Conservation (phyloP, 2,113 vertebrate species). For the Cairina moschata region DNA sequence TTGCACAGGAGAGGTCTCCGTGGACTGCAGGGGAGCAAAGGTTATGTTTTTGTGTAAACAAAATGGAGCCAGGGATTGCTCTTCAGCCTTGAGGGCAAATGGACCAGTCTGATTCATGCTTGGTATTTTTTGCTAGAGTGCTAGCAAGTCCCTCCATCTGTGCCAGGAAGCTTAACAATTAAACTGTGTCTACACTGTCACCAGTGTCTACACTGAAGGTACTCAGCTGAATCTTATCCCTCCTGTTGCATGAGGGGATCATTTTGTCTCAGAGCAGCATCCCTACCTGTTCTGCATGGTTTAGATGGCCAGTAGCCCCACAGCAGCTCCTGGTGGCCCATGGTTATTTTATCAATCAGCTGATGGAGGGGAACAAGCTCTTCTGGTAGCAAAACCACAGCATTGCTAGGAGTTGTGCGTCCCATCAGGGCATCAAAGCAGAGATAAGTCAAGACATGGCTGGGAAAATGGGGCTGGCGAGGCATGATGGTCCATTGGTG, state of each 20-base stretch:
- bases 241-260: not conserved
- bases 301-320: not conserved
- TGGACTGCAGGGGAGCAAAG: not conserved
- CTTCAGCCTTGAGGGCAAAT: not conserved
- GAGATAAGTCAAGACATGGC: not conserved
- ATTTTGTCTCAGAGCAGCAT: not conserved
- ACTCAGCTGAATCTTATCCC: not conserved
- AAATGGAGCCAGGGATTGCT: not conserved
- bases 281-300: not conserved
- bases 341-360: not conserved
- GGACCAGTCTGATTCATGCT: not conserved
- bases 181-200: not conserved
- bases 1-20: not conserved
- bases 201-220: not conserved
- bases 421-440: not conserved
- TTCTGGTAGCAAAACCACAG: not conserved
- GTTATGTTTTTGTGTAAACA: not conserved
- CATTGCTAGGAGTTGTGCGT: not conserved
- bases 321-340: not conserved
- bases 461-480: not conserved
- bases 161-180: not conserved
- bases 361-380: not conserved
- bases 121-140: not conserved
- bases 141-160: not conserved
- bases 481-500: not conserved